Base-by-base conservation (phyloP, 2,797 vertebrate genomes). In the Nyctalus aviator region DNA sequence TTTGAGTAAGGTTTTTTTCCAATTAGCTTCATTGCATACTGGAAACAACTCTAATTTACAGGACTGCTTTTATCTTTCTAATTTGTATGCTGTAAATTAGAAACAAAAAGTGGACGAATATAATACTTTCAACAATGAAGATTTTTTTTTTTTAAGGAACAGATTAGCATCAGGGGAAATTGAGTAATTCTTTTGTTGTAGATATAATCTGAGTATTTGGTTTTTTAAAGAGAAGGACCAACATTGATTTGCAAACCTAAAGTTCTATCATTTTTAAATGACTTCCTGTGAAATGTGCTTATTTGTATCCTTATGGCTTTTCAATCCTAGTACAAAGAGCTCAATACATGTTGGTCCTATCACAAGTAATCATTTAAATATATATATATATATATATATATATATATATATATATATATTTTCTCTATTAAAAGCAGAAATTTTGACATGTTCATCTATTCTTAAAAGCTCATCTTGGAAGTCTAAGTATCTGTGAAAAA, bases 401-500 rank as follows among this genome's bases (percentile, higher is more conserved):
- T n/a, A n/a, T n/a, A 44, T 9, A 44, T 1, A 44, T 3, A 48
- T 83, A 86, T 86, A 53, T 90, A 92, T 59, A n/a, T 90, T 93
- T 88, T 69, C 46, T 88, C 32, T 87, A 50, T 95, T 46, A 92
- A 92, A 95, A 13, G 46, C 62, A 95, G 93, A 84, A 69, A 94
- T 92, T 93, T 88, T 91, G 91, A 93, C 76, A 87, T 8, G 6
- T 30, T 92, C 30, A 88, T 94, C 35, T 93, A 30, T 91, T 94
- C 85, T 92, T 92, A 89, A 95, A 90, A 92, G 30, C 30, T 86
- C 68, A 53, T 95, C 48, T 79, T 78, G 72, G 46, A 88, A 77
- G 68, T 89, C 17, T 71, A 86, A 96, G 62, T 76, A 87, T 95
- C 71, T 81, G 76, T 95, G 72, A 25, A 37, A 97, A 88, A 94